phyloP scores from a whole-genome alignment of 1,140 invertebrate species.

The Adelges cooleyi region DNA sequence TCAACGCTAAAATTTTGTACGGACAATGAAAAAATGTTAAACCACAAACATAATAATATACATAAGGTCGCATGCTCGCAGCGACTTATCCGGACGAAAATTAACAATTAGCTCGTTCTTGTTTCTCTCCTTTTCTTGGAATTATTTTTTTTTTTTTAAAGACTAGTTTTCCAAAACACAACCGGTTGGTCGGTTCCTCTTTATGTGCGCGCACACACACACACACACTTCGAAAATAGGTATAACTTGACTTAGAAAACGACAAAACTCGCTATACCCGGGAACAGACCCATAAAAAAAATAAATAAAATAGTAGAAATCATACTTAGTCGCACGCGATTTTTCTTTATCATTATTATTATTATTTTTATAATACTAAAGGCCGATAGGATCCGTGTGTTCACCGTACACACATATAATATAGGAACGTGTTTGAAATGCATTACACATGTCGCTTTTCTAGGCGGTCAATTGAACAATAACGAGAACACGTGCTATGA shows the following conservation, averaged over 20 bases:
- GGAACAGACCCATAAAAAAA: not conserved
- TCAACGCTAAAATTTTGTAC: no score
- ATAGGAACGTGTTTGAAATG: slow-evolving; percentile 18
- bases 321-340: not conserved
- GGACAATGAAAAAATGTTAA: no score
- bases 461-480: not conserved
- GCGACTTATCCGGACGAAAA: no score
- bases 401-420: no score
- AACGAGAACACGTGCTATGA: slow-evolving; percentile 1
- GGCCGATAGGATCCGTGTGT: not conserved
- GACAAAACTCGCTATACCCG: not conserved
- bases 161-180: slow-evolving; percentile 24
- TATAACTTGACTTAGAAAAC: slow-evolving; percentile 12
- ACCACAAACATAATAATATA: no score
- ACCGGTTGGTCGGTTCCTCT: slow-evolving; percentile 8
- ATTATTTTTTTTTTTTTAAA: not conserved
- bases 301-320: slow-evolving; percentile 12
- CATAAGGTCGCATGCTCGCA: no score
- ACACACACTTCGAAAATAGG: slow-evolving; percentile 11
- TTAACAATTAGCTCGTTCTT: not conserved
- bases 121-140: not conserved
- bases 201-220: not conserved
- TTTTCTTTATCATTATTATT: not conserved
- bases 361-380: slow-evolving; percentile 2
- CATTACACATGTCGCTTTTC: not conserved